Evolutionary conservation across 2,797 vertebrate species (phyloP), one percentile per base, ranked within the genome.

Genomic region (Silurus aristotelis): DNA sequence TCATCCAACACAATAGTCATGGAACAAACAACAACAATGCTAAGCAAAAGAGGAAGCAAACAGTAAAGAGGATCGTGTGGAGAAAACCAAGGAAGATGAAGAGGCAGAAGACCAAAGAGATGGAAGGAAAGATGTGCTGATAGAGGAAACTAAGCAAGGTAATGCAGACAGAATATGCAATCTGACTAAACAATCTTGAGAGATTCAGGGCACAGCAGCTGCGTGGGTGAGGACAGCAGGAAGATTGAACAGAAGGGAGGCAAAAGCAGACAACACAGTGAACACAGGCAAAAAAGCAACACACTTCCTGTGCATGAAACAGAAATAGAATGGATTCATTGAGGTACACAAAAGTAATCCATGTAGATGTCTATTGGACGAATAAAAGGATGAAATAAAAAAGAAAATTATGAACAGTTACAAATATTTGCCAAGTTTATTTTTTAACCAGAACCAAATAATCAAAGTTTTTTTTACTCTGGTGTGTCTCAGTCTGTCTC

Each of bases 121-220:
- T 87, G 82, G 90, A 92, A 92, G 90, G 86, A 92, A 89, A 90
- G 72, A 91, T 67, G 82, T 48, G 76, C 77, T 90, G 85, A 88
- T 85, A 82, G 83, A 81, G 66, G 43, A 85, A 83, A 90, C 89
- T 72, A 82, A 38, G 89, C 73, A 80, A 90, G 52, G 60, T 86
- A 91, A 92, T 85, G 90, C 91, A 92, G 90, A 87, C 88, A 86
- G 90, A 93, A 93, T 90, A 92, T 86, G 86, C 83, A 86, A 88
- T 86, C 83, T 88, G 87, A 87, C 80, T 84, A 84, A 89, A 88
- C 78, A 88, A 86, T 88, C 87, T 84, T 80, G 70, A 73, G 86
- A 86, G 87, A 89, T 84, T 85, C 86, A 77, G 84, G 87, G 89
- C 82, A 83, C 83, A 83, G 46, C 86, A 78, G 71, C 82, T 83